Evolutionary conservation across 2,888 invertebrate genomes (phyloP), one percentile per base, ranked within the genome.

Genomic region (Cephus spinipes): DNA sequence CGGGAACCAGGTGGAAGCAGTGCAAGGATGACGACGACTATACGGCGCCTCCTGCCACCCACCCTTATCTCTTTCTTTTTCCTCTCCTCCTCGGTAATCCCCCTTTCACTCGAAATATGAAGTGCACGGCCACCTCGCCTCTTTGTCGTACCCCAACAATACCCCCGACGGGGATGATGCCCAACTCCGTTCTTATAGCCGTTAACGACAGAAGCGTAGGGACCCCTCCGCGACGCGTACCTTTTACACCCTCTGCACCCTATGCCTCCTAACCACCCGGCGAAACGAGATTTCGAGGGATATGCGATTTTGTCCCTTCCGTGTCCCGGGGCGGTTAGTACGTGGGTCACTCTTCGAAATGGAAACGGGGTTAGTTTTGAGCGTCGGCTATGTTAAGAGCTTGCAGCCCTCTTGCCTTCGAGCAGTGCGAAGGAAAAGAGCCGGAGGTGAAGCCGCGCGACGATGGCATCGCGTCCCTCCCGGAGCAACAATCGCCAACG

Each of bases 91-190:
- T 78, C 74, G 73, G 69, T 75, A 76, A 73, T 73, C 73, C 77
- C 34, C 75, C 75, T 55, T 75, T 75, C 74, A 80, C 84, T 80
- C 83, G 81, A 81, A 82, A 83, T 81, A 83, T 82, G 84, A 87
- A 86, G 85, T 84, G 82, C 79, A 84, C 81, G 84, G 84, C 77
- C 75, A 78, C 71, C 33, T 81, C 80, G 81, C 79, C 81, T 84
- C 87, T 85, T 86, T 86, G 87, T 86, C 85, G 84, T 83, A 77
- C 76, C 71, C 81, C 78, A 87, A 31, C 87, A 87, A 87, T 87
- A 76, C 79, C 55, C 78, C 76, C 79, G 78, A 78, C 74, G 77
- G 76, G 40, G 73, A 76, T 32, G 31, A 71, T 32, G 23, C 55
- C 55, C 55, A 6, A 9, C 55, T 23, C 23, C 55, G 55, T 15